Evolutionary conservation across 2,888 invertebrate species (phyloP), one percentile per base, ranked within the genome.

Genomic region (Temnothorax rugatulus): DNA sequence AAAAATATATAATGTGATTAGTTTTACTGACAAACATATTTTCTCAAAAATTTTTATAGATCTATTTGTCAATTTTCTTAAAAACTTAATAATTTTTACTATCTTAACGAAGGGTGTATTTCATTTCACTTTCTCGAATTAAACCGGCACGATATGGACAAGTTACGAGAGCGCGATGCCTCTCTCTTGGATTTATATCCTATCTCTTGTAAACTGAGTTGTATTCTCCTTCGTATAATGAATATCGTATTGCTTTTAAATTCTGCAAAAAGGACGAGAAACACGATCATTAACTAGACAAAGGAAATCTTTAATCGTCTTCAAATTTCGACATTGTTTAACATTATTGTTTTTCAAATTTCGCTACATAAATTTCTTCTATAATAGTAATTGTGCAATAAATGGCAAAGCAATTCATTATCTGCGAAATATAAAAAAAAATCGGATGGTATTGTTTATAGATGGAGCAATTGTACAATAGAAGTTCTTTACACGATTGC

Each of bases 401-500:
- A 75, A 44, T 18, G 7, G 11, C 11, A 18, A 8, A n/a, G 13
- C 25, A 34, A 1, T 4, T 71, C 41, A 54, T 41, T 52, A 44
- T 15, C 2, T 38, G 18, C 18, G 4, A 15, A 59, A 25, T 44
- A 29, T 75, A 11, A 59, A 29, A n/a, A 29, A 63, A 15, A 47
- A 61, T 4, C 38, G 0, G 3, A 57, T 25, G 2, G n/a, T 11
- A 21, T 84, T 77, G n/a, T n/a, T 93, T 91, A 29, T 92, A 96
- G 95, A 95, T 96, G 94, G 97, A 98, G 93, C 96, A 97, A 92
- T 95, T 98, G 85, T 98, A 98, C 94, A 96, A n/a, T 98, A 83
- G 98, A 99, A 95, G 99, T 99, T 87, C 96, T 99, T 91, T 99
- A 99, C 95, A 99, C 99, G 88, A 98, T 99, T 91, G 98, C 98